Evolutionary conservation across 1,140 invertebrate species (phyloP), one percentile per base, ranked within the genome.

Genomic region (Macrobrachium nipponense): DNA sequence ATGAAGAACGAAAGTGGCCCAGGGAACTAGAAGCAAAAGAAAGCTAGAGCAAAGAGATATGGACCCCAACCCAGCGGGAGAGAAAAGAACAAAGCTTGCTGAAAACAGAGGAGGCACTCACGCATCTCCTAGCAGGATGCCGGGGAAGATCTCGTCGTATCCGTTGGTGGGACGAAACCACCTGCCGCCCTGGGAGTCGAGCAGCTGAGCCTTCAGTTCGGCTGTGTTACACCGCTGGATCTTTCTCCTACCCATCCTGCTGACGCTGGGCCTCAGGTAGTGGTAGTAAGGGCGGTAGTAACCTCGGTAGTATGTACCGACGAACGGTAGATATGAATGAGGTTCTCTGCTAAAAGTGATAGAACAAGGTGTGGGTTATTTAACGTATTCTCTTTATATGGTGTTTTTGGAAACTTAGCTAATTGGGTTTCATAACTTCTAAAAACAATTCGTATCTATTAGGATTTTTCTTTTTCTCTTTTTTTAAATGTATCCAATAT

Each of bases 121-220:
- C 87, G 82, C 83, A 64, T 89, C 88, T 6, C 88, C 87, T 3
- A 89, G 90, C 14, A 89, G 90, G 17, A 93, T 87, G 59, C 90
- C 89, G n/a, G 91, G 91, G 89, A 90, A 91, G n/a, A 91, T 90
- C 89, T 91, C 90, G 88, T 91, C 90, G 70, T 88, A 90, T 76
- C 90, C 89, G 51, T 87, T 86, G 78, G 82, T 8, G 5, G 88
- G 88, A 5, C 82, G 36, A 66, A 64, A 85, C 81, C 86, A 89
- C 61, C 66, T 81, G 2, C 86, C 86, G 5, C 88, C 88, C 2
- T 58, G 59, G 44, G 86, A 14, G 44, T 82, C 70, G 18, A 89
- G 61, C 20, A 88, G 62, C 18, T 87, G 85, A 58, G 79, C 82
- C 86, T 85, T 87, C 80, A 90, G 89, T 89, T 88, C 87, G 81